Conservation (phyloP, 2,113 vertebrate species). For the Haliaeetus leucogaster region DNA sequence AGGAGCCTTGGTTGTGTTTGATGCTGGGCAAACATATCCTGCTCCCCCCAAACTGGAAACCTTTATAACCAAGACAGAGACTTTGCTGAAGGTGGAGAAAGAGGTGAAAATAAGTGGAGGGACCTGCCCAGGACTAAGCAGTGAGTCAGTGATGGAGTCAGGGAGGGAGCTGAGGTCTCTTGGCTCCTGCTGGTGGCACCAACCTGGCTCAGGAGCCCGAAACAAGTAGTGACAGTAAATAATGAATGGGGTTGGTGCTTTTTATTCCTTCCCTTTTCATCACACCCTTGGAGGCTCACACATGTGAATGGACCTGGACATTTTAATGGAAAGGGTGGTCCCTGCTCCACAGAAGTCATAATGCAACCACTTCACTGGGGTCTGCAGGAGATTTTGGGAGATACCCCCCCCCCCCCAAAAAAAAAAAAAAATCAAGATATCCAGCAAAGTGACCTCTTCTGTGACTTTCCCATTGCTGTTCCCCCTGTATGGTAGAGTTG, state of each 20-base stretch:
- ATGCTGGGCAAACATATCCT: background rate
- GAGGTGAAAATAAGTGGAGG: background rate
- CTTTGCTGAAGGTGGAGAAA: background rate
- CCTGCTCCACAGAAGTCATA: background rate
- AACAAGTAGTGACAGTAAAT: background rate
- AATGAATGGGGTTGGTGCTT: fast-evolving
- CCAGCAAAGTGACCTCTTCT: background rate
- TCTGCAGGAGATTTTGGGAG: background rate
- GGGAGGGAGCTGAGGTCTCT: background rate
- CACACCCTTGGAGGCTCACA: background rate
- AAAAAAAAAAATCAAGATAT: background rate
- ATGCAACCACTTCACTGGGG: background rate
- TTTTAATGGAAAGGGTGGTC: background rate
- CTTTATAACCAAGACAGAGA: background rate
- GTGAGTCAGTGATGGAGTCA: background rate
- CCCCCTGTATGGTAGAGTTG: background rate
- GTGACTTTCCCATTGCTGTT: background rate
- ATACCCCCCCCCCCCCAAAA: fast-evolving
- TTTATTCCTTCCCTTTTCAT: background rate
- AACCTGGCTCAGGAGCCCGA: background rate
- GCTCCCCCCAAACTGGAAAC: background rate
- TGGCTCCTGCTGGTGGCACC: background rate
- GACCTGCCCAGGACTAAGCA: background rate
- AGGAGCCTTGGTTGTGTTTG: background rate
- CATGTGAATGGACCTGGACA: background rate